A percentile compares a stretch with the other conserved stretches of the same genome.
phyloP scores from a whole-genome alignment of 2,113 vertebrate species.

The Nycticebus coucang region DNA sequence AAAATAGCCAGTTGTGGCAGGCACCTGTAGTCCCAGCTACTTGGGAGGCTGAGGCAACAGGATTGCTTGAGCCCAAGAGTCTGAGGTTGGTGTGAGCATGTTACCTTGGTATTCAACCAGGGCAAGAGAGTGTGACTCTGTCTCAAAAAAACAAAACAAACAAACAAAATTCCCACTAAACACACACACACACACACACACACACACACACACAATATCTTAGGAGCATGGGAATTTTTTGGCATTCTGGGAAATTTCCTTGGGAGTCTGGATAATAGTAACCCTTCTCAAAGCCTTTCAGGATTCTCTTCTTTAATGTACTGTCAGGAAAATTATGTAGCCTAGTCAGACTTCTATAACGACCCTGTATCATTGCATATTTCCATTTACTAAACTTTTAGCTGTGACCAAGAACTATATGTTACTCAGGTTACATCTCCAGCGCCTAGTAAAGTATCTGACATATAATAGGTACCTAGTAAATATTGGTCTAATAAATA shows the following conservation, averaged over 20 bases:
- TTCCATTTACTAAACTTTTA: slow-evolving; percentile 31
- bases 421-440: background rate
- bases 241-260: background rate
- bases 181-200: too few species aligned
- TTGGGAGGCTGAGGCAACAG: too few species aligned
- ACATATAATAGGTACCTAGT: slow-evolving; percentile 4
- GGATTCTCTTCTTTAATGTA: background rate
- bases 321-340: slow-evolving; percentile 14
- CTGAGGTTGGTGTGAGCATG: too few species aligned
- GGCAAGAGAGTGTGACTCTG: too few species aligned
- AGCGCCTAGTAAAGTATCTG: slow-evolving; percentile 38
- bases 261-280: slow-evolving; percentile 2
- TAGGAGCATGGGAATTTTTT: background rate
- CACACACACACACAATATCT: too few species aligned
- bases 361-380: background rate
- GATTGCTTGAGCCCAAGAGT: too few species aligned
- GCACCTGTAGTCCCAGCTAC: too few species aligned
- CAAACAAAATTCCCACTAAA: too few species aligned
- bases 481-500: slow-evolving; percentile 46
- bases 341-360: background rate
- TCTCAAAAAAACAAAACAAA: too few species aligned
- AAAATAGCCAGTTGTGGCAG: too few species aligned
- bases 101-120: too few species aligned
- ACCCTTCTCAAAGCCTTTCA: slow-evolving; percentile 43
- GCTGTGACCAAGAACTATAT: background rate